These are phyloP conservation scores for Anarrhichthys ocellatus DNA, from an alignment of 2,113 vertebrate species.

Conservation along the genomic window DNA sequence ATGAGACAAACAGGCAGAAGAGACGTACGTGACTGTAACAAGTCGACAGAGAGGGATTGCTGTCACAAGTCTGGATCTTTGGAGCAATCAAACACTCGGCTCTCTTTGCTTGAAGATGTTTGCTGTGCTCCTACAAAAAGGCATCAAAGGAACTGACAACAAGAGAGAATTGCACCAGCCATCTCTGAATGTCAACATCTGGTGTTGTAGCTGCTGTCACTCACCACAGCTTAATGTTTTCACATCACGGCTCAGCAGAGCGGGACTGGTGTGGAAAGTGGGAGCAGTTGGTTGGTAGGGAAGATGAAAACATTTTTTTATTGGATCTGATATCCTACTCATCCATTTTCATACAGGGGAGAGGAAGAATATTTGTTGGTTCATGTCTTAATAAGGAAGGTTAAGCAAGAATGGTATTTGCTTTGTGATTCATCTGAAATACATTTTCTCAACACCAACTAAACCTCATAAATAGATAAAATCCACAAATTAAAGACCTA, in stretches of 20 bases:
- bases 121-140: background rate
- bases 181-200: constrained; percentile 57
- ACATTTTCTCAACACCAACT: background rate
- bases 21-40: constrained; percentile 6
- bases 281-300: constrained; percentile 32
- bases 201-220: constrained; percentile 52
- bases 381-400: background rate
- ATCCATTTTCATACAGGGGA: constrained; percentile 2
- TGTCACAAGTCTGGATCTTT: background rate
- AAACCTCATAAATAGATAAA: background rate
- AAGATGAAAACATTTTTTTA: constrained; percentile 35
- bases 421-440: background rate
- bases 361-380: constrained; percentile 13
- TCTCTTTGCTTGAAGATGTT: background rate
- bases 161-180: constrained; percentile 28
- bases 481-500: background rate
- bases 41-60: background rate
- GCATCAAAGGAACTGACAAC: constrained; percentile 46
- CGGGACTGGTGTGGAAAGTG: constrained; percentile 32
- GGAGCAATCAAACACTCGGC: constrained; percentile 17
- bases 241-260: constrained; percentile 53
- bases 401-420: background rate
- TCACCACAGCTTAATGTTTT: constrained; percentile 58
- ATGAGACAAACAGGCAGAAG: background rate
- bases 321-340: constrained; percentile 31